Conservation (phyloP, 2,888 invertebrate species). For the Lissonota sp. region DNA sequence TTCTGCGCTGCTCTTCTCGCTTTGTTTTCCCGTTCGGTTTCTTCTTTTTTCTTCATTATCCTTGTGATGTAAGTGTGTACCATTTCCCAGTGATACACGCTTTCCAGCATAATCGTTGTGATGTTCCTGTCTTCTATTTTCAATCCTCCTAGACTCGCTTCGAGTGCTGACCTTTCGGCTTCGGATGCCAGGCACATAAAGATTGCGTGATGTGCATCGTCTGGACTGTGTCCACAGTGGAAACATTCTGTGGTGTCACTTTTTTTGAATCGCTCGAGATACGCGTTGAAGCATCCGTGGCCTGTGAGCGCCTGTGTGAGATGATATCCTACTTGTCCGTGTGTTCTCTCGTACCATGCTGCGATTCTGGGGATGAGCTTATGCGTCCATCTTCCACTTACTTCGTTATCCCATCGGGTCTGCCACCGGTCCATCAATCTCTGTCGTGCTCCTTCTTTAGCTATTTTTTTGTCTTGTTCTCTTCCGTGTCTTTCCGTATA, state of each 20-base stretch:
- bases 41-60: constrained; percentile 8
- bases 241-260: constrained; percentile 71
- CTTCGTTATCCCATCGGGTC: constrained; percentile 9
- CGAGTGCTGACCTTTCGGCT: neutral
- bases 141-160: neutral
- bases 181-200: constrained; percentile 18
- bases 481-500: neutral
- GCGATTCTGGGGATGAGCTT: constrained; percentile 26
- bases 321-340: constrained; percentile 53
- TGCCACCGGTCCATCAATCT: constrained; percentile 19
- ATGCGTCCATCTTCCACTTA: constrained; percentile 40
- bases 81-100: neutral
- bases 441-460: neutral
- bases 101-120: neutral
- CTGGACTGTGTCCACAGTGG: constrained; percentile 55
- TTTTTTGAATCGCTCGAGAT: constrained; percentile 60
- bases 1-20: neutral
- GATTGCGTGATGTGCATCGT: constrained; percentile 29
- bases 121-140: neutral
- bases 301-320: constrained; percentile 66
- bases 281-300: constrained; percentile 67
- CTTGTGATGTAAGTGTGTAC: neutral
- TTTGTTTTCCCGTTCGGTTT: neutral
- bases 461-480: neutral
- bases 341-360: constrained; percentile 28